Evolutionary conservation across 2,113 vertebrate species (phyloP).

Genomic region (Anguilla japonica): DNA sequence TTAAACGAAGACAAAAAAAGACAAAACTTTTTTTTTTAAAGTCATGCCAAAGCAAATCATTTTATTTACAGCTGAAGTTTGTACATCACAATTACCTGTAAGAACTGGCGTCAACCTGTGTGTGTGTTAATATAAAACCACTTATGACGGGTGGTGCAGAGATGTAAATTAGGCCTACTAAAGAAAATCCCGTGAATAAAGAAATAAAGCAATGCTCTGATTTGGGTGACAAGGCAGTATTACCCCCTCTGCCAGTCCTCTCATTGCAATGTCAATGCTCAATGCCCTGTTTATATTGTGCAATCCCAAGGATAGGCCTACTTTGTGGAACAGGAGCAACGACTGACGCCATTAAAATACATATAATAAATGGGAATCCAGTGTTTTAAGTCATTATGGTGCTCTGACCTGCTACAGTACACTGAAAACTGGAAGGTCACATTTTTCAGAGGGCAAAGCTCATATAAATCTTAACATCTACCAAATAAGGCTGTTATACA

Average conservation of each 20-base stretch:
- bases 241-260: background rate
- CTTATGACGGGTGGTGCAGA: slow-evolving; percentile 34
- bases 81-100: slow-evolving; percentile 55
- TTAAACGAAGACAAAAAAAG: slow-evolving; percentile 3
- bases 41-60: slow-evolving; percentile 63
- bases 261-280: background rate
- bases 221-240: slow-evolving; percentile 12
- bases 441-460: background rate
- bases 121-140: slow-evolving; percentile 26
- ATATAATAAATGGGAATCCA: background rate
- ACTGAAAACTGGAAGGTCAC: background rate
- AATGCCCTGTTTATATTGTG: background rate
- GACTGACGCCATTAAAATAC: background rate
- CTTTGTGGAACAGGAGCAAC: background rate
- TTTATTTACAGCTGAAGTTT: slow-evolving; percentile 66
- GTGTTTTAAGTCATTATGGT: background rate
- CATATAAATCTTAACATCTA: background rate
- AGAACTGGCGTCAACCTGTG: slow-evolving; percentile 33
- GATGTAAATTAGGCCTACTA: slow-evolving; percentile 10
- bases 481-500: background rate
- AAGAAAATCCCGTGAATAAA: background rate
- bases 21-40: slow-evolving; percentile 27
- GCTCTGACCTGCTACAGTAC: background rate
- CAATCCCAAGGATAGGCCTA: background rate
- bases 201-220: background rate